A percentile compares a stretch with the other conserved stretches of the same genome.
These are phyloP conservation scores for Ophioderma brevispina DNA, from an alignment of 35 echinoderm and acorn worm genomes.

Conservation along the genomic window DNA sequence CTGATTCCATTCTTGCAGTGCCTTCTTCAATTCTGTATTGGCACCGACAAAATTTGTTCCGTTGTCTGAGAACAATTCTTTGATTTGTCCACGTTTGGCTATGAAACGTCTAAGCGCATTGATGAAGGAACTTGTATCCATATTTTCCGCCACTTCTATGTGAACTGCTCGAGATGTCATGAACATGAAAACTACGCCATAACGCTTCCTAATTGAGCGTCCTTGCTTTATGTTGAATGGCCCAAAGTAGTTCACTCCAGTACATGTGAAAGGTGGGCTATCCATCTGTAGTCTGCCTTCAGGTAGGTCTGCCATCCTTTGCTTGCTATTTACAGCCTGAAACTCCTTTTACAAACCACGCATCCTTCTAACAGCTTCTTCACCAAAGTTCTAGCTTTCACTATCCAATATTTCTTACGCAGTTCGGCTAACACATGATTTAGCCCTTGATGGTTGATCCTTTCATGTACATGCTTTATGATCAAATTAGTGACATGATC, in stretches of 20 bases:
- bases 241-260: constrained; percentile 47
- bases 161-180: constrained; percentile 27
- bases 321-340: not conserved
- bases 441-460: constrained; percentile 22
- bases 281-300: not conserved
- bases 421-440: constrained; percentile 36
- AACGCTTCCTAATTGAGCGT: constrained; percentile 1
- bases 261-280: constrained; percentile 32
- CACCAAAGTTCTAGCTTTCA: not conserved
- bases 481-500: constrained; percentile 25
- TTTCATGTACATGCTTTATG: constrained; percentile 24
- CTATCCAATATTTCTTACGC: constrained; percentile 40
- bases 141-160: constrained; percentile 23
- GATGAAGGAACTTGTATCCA: constrained; percentile 30
- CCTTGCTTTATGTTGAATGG: constrained; percentile 35
- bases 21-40: constrained; percentile 20
- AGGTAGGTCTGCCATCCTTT: constrained; percentile 48
- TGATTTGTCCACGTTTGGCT: constrained; percentile 14
- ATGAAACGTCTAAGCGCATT: constrained; percentile 32
- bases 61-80: constrained; percentile 32
- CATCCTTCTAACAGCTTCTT: constrained; percentile 14
- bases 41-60: constrained; percentile 53
- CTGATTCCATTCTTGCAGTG: constrained; percentile 25
- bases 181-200: constrained; percentile 31
- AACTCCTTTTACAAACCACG: too few relatives aligned